These are phyloP conservation scores for Anoplophora glabripennis DNA, from an alignment of 1,140 invertebrate genomes.

Conservation along the genomic window DNA sequence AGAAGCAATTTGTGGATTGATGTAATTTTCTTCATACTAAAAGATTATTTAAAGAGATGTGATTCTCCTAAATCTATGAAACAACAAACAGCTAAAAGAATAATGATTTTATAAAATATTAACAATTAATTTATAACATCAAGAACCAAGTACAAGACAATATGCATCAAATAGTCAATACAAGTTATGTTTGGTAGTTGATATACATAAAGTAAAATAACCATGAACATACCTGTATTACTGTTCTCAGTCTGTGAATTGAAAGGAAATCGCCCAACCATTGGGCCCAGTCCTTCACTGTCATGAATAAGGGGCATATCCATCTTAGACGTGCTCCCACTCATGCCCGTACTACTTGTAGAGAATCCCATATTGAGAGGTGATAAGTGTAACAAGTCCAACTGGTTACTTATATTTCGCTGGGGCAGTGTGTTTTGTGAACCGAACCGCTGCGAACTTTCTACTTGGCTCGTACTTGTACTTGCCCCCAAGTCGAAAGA, in stretches of 20 bases:
- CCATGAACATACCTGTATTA: conserved; percentile 8
- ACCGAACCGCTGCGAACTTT: conserved; percentile 1
- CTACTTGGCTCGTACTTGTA: neutral
- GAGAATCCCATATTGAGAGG: conserved; percentile 4
- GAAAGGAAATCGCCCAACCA: conserved; percentile 25
- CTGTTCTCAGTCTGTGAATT: conserved; percentile 18
- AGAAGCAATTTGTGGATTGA: too few species aligned
- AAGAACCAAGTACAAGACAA: too few species aligned
- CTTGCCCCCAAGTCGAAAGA: conserved; percentile 20
- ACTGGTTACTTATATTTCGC: neutral
- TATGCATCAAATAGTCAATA: too few species aligned
- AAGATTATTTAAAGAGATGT: too few species aligned
- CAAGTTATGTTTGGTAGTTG: too few species aligned
- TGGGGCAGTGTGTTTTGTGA: neutral
- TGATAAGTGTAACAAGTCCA: conserved; percentile 22
- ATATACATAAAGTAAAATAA: too few species aligned
- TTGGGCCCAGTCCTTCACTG: conserved; percentile 22
- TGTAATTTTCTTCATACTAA: too few species aligned
- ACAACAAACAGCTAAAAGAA: too few species aligned
- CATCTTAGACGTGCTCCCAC: neutral
- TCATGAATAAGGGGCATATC: conserved; percentile 19
- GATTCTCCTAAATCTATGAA: too few species aligned
- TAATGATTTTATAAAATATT: too few species aligned
- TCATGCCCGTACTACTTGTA: neutral
- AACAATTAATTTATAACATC: too few species aligned